These are phyloP conservation scores for Pomatostomus ruficeps DNA, from an alignment of 2,113 vertebrate genomes.

Conservation along the genomic window DNA sequence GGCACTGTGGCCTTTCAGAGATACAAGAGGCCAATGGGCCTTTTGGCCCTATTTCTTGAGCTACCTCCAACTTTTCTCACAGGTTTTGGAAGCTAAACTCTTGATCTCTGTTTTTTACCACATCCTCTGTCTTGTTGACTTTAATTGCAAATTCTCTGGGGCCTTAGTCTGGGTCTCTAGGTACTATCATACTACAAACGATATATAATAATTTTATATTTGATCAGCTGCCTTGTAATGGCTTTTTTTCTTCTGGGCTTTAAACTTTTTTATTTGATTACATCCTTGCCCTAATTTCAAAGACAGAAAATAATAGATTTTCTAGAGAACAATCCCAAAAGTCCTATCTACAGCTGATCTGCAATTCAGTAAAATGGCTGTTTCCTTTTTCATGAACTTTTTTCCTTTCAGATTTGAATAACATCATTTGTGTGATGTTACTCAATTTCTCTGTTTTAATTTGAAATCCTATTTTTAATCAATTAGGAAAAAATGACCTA, in stretches of 20 bases:
- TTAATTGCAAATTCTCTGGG: not conserved
- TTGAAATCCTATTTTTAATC: constrained; percentile 64
- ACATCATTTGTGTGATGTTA: constrained; percentile 31
- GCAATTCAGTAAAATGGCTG: constrained; percentile 39
- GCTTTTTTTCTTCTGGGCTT: constrained; percentile 42
- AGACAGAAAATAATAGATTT: constrained; percentile 49
- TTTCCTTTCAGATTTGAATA: constrained; percentile 38
- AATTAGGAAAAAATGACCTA: constrained; percentile 64
- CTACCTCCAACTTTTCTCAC: not conserved
- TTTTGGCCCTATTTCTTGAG: not conserved
- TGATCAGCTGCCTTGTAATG: constrained; percentile 18
- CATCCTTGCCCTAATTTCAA: constrained; percentile 54
- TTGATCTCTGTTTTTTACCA: not conserved
- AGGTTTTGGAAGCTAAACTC: not conserved
- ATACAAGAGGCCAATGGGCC: not conserved
- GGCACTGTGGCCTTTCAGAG: not conserved
- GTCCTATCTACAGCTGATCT: constrained; percentile 48
- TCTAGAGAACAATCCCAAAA: constrained; percentile 38
- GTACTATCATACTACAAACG: not conserved
- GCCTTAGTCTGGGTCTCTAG: not conserved
- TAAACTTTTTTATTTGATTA: constrained; percentile 41
- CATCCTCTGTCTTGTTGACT: not conserved
- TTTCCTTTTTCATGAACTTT: not conserved
- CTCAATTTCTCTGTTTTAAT: constrained; percentile 56
- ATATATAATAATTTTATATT: not conserved